Percentiles rank a stretch among this genome's conserved stretches.
phyloP scores from a whole-genome alignment of 2,797 vertebrate species.

The Hydrolagus colliei region DNA sequence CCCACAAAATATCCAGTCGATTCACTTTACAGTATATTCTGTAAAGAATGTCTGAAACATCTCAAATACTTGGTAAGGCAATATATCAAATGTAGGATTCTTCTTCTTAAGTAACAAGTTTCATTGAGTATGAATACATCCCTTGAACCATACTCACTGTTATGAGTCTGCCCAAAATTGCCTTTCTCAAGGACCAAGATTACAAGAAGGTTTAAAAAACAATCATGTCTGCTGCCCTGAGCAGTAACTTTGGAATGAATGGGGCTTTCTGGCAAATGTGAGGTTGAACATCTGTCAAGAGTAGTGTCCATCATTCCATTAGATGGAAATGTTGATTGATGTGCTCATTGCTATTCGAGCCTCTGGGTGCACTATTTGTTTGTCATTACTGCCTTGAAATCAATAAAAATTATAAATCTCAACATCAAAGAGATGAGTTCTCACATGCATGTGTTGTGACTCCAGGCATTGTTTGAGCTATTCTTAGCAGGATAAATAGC shows the following conservation, averaged over 20 bases:
- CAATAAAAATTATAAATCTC: neutral
- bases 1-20: too few species aligned
- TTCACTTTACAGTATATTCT: too few species aligned
- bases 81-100: too few species aligned
- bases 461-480: slow-evolving; percentile 1
- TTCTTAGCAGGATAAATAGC: neutral
- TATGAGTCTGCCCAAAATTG: too few species aligned
- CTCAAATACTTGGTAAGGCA: too few species aligned
- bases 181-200: neutral
- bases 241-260: neutral
- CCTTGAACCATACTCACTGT: too few species aligned
- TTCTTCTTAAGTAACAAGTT: too few species aligned
- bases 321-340: neutral
- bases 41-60: too few species aligned
- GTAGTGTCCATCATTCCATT: neutral
- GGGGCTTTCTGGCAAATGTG: neutral
- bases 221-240: neutral
- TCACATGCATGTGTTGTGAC: neutral
- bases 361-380: neutral
- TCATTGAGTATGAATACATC: too few species aligned
- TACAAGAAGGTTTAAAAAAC: neutral
- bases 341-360: neutral
- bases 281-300: neutral
- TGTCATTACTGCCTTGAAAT: neutral
- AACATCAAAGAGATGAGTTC: slow-evolving; percentile 5